Conservation (phyloP, 2,888 invertebrate species). For the Idaea biselata region DNA sequence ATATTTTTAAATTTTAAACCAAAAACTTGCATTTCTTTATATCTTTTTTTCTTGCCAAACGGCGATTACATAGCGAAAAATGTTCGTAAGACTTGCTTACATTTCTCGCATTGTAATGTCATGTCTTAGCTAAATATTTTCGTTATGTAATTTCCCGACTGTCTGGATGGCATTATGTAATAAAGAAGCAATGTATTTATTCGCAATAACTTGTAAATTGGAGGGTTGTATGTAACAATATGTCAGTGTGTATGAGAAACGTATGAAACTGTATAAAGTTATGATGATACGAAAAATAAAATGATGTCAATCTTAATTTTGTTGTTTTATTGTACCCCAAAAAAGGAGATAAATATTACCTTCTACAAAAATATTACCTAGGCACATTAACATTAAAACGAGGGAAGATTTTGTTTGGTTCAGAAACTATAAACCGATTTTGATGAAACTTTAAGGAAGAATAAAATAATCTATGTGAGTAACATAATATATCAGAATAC, state of each 20-base stretch:
- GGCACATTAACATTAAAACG: too few relatives aligned
- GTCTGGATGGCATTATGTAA: slow-evolving; percentile 15
- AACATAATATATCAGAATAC: too few relatives aligned
- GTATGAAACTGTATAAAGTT: slow-evolving; percentile 59
- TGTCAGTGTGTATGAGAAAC: slow-evolving; percentile 61
- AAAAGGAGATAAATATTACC: too few relatives aligned
- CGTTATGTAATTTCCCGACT: not conserved
- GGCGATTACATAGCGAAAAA: slow-evolving; percentile 4
- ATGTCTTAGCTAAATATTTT: not conserved
- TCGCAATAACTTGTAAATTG: slow-evolving; percentile 73
- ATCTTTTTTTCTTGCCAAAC: slow-evolving; percentile 8
- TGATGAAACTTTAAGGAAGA: too few relatives aligned
- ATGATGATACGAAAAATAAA: slow-evolving; percentile 63
- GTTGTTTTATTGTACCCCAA: slow-evolving; percentile 40
- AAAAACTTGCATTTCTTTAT: slow-evolving; percentile 6
- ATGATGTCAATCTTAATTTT: slow-evolving; percentile 71
- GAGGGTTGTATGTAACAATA: slow-evolving; percentile 49
- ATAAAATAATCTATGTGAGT: too few relatives aligned
- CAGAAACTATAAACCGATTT: not conserved
- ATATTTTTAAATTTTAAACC: slow-evolving; percentile 5
- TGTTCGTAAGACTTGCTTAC: slow-evolving; percentile 21
- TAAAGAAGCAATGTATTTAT: slow-evolving; percentile 70
- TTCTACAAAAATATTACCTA: too few relatives aligned
- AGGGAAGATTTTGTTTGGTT: not conserved
- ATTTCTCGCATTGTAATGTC: not conserved